Conservation (phyloP, 2,113 vertebrate genomes). For the Neodontobutis hainanensis region DNA sequence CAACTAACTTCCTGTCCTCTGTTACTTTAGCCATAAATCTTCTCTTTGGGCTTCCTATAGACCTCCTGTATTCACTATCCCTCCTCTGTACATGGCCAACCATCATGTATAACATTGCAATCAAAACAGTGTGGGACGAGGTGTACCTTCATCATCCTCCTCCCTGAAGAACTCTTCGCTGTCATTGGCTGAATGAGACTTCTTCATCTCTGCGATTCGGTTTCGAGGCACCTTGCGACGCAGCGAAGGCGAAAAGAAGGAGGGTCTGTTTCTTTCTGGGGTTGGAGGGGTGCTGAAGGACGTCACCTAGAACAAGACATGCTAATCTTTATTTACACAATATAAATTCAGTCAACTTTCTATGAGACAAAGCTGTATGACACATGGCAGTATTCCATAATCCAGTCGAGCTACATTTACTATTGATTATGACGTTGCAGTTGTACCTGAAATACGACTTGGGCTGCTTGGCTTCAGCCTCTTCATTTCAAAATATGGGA, state of each 20-base stretch:
- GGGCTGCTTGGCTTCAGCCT: background rate
- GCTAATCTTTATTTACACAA: background rate
- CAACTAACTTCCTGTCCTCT: no score
- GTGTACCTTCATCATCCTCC: constrained; percentile 83
- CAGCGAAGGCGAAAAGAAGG: constrained; percentile 96
- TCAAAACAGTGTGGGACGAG: background rate
- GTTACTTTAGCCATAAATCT: no score
- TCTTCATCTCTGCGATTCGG: constrained; percentile 95
- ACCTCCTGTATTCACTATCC: no score
- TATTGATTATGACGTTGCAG: constrained; percentile 50
- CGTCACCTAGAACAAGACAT: constrained; percentile 82
- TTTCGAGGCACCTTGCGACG: constrained; percentile 90
- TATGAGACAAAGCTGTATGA: constrained; percentile 4
- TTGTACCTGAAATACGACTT: background rate
- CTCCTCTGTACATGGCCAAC: no score
- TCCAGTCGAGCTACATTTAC: constrained; percentile 32
- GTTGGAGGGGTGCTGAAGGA: constrained; percentile 98
- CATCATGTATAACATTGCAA: background rate
- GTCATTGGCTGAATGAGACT: constrained; percentile 97
- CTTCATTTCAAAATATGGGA: background rate
- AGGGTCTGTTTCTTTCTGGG: constrained; percentile 90
- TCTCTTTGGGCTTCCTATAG: no score
- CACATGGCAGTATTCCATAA: constrained; percentile 15
- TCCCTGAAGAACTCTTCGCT: constrained; percentile 98
- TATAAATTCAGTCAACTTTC: background rate